phyloP scores from a whole-genome alignment of 1,140 invertebrate species.

The Brachionus plicatilis region DNA sequence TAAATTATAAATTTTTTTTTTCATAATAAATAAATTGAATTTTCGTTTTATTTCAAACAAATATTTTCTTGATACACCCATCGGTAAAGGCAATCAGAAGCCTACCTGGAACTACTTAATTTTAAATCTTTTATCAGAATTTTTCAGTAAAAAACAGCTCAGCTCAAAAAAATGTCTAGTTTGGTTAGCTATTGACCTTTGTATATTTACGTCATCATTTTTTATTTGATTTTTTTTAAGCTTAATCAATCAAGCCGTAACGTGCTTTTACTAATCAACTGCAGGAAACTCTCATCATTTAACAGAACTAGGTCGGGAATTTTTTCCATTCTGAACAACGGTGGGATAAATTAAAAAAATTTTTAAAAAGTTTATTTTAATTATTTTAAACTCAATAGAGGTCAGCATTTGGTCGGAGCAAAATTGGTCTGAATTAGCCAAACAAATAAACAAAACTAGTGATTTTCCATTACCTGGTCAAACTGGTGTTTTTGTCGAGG shows the following conservation, averaged over 20 bases:
- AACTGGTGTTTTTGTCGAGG: constrained; percentile 4
- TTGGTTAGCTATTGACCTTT: background rate
- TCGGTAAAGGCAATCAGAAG: background rate
- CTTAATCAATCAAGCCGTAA: background rate
- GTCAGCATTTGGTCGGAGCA: constrained; percentile 17
- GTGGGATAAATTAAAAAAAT: background rate
- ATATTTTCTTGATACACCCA: background rate
- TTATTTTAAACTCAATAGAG: background rate
- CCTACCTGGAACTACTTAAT: background rate
- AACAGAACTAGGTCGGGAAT: constrained; percentile 17
- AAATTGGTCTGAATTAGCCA: constrained; percentile 33
- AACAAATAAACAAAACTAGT: background rate
- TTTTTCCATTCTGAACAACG: background rate
- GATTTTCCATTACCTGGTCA: constrained; percentile 32
- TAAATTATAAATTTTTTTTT: background rate
- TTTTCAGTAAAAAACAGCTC: background rate
- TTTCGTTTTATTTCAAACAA: background rate
- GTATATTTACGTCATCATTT: background rate
- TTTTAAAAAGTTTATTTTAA: background rate
- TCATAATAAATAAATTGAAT: background rate
- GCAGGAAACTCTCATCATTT: background rate
- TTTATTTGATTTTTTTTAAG: background rate
- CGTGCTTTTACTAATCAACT: background rate
- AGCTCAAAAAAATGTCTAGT: constrained; percentile 5
- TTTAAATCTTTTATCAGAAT: background rate